A percentile compares a stretch with the other conserved stretches of the same genome.
Conservation (phyloP, 1,140 invertebrate species). For the Drosophila burlai region DNA sequence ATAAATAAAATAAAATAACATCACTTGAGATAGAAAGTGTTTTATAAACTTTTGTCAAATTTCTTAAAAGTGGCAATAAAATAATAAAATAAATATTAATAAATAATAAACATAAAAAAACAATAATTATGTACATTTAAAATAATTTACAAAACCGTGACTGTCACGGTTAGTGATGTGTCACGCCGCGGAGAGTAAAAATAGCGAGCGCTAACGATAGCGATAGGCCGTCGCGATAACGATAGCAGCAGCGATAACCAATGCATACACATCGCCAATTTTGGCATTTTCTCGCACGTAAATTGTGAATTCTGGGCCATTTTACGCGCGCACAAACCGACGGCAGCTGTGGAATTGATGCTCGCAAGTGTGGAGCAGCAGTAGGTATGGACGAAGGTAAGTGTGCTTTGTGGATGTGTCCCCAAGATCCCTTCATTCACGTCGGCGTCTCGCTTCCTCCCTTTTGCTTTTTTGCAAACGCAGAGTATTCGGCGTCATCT, state of each 20-base stretch:
- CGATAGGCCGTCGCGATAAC: not conserved
- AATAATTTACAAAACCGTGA: not conserved
- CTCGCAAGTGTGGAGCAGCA: slow-evolving; percentile 12
- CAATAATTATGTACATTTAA: not conserved
- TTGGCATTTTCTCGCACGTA: slow-evolving; percentile 27
- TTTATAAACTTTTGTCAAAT: no score
- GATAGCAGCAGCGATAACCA: slow-evolving; percentile 13
- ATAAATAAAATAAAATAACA: no score
- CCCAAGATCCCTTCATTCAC: slow-evolving; percentile 6
- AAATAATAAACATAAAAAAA: not conserved
- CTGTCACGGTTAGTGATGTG: no score
- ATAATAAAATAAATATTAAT: no score
- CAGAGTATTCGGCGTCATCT: slow-evolving; percentile 75
- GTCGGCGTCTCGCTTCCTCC: slow-evolving; percentile 3
- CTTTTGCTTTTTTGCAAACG: not conserved
- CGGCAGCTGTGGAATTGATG: slow-evolving; percentile 32
- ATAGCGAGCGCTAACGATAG: not conserved
- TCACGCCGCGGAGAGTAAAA: not conserved
- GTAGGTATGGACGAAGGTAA: slow-evolving; percentile 56
- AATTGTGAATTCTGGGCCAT: slow-evolving; percentile 21
- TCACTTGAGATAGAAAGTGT: no score
- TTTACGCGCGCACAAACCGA: slow-evolving; percentile 30
- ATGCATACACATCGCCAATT: slow-evolving; percentile 47
- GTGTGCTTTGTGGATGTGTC: not conserved
- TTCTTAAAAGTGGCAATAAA: no score